phyloP scores from a whole-genome alignment of 2,797 vertebrate species.

The Tragelaphus oryx region DNA sequence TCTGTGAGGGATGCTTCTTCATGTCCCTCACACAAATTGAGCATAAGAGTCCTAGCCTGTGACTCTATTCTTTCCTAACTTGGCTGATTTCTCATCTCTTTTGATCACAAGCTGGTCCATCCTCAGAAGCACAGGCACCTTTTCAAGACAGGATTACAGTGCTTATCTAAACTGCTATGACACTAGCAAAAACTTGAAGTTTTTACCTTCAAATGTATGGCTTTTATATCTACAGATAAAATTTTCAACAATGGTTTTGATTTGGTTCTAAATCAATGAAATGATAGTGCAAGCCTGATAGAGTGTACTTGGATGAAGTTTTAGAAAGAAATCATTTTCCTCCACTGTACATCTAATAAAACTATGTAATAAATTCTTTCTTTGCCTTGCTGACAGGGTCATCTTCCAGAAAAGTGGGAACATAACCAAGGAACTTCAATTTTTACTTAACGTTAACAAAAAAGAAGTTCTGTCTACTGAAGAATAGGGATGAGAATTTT shows the following conservation, averaged over 20 bases:
- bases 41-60: not conserved
- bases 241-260: slow-evolving; percentile 8
- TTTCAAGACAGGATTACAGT: not conserved
- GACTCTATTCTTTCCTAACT: not conserved
- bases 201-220: slow-evolving; percentile 11
- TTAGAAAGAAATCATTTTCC: slow-evolving; percentile 40
- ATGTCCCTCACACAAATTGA: not conserved
- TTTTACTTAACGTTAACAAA: slow-evolving; percentile 40
- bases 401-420: not conserved
- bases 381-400: not conserved
- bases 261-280: slow-evolving; percentile 45
- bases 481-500: not conserved
- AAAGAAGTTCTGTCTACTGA: not conserved
- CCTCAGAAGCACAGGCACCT: not conserved
- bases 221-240: slow-evolving; percentile 40
- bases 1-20: not conserved
- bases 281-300: not conserved
- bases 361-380: not conserved
- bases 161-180: not conserved
- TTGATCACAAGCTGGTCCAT: not conserved
- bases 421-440: not conserved
- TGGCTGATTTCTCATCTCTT: not conserved
- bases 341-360: not conserved
- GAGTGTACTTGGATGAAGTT: not conserved
- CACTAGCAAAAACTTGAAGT: not conserved